These are phyloP conservation scores for Synergus umbraculus DNA, from an alignment of 2,888 invertebrate species.

Conservation along the genomic window DNA sequence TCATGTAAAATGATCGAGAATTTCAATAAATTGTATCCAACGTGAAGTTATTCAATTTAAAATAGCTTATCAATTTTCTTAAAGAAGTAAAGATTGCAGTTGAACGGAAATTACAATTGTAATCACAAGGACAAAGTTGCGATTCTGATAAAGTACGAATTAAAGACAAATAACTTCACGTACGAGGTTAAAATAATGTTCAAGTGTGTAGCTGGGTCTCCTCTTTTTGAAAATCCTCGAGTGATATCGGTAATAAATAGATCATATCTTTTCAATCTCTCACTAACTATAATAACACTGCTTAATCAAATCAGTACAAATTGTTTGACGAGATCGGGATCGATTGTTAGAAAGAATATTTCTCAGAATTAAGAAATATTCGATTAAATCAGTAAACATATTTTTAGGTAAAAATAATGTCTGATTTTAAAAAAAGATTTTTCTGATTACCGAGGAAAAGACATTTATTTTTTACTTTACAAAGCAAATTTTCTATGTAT, in stretches of 20 bases:
- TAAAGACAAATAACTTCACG: background rate
- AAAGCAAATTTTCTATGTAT: background rate
- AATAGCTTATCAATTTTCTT: background rate
- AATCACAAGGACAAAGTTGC: background rate
- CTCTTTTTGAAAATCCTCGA: conserved; percentile 49
- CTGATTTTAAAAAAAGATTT: background rate
- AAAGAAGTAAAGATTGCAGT: background rate
- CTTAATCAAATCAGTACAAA: conserved; percentile 68
- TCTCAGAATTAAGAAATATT: conserved; percentile 32
- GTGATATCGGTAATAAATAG: conserved; percentile 58
- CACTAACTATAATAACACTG: conserved; percentile 64
- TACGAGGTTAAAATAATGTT: background rate
- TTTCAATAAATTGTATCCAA: background rate
- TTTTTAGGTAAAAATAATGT: background rate
- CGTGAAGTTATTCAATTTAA: conserved; percentile 6
- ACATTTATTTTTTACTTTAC: background rate
- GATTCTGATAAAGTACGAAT: background rate
- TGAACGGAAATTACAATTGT: background rate
- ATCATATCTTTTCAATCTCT: conserved; percentile 58
- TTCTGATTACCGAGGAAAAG: background rate
- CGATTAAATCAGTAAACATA: conserved; percentile 7
- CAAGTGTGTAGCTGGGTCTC: conserved; percentile 18
- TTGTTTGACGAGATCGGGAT: conserved; percentile 53
- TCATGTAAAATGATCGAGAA: background rate
- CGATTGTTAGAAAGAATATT: conserved; percentile 50